Base-by-base conservation (phyloP, 2,888 invertebrate genomes). In the Phytoseiulus persimilis region DNA sequence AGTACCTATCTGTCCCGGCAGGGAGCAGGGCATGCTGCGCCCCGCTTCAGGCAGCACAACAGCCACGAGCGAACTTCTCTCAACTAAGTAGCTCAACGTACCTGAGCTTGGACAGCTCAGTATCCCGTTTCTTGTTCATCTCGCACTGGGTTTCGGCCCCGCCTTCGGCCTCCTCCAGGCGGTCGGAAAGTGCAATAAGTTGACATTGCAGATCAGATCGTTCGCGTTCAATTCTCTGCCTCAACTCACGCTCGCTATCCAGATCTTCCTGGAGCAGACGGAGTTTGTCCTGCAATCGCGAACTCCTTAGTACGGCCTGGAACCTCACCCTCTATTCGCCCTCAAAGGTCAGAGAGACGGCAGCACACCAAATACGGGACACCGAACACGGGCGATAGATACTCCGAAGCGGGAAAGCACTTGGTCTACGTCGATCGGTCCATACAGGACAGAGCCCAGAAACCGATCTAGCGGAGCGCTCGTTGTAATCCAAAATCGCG, bases 181-280 rank as follows among this genome's bases (percentile, higher is more conserved):
- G 96, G 94, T 99, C 99, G 93, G 96, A 96, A 93, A 99, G 95
- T 94, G 97, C 96, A 94, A 99, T 99, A 92, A 99, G 96, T 94
- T 99, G 98, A 93, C 99, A 98, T 94, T 97, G 97, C 93, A 99
- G 95, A 94, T 99, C 99, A 93, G 98, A 97, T 94, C 97, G 97
- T 94, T 99, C 98, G 93, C 99, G 96, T 95, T 99, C 99, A 94
- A 99, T 98, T 99, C 99, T 96, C 95, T 98, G 96, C 94, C 99
- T 96, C 94, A 98, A 95, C 95, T 99, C 99, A 94, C 99, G 96
- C 95, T 99, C 99, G 94, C 96, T 95, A 95, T 99, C 99, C 95
- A 99, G 95, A 95, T 99, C 98, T 95, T 99, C 99, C 93, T 99
- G 98, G 93, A 99, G 95, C 94, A 99, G 97, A 94, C 98, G 96